These are phyloP conservation scores for Aelia acuminata DNA, from an alignment of 2,888 invertebrate genomes.

Conservation along the genomic window DNA sequence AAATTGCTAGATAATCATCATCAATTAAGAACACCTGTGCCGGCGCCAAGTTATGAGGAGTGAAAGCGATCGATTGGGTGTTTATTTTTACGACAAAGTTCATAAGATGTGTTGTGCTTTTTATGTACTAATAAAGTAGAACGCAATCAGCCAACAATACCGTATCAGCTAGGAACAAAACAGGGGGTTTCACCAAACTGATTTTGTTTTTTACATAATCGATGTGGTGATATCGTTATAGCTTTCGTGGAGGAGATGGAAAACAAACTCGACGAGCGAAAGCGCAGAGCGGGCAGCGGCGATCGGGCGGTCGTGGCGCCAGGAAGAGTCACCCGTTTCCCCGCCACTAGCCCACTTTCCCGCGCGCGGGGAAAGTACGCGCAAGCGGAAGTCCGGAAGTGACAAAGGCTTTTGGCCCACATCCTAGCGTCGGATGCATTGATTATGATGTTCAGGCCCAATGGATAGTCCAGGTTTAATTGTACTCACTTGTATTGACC, in stretches of 20 bases:
- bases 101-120: background rate
- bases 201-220: conserved; percentile 19
- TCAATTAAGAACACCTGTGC: background rate
- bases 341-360: conserved; percentile 46
- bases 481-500: no score
- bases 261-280: background rate
- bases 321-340: background rate
- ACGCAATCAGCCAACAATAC: no score
- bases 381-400: conserved; percentile 30
- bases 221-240: background rate
- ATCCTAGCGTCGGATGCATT: background rate
- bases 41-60: background rate
- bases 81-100: background rate
- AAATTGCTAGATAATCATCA: background rate
- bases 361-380: background rate
- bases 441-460: background rate
- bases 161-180: no score
- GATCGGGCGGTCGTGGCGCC: background rate
- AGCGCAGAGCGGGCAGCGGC: background rate
- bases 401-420: conserved; percentile 27
- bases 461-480: background rate
- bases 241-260: background rate
- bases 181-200: background rate
- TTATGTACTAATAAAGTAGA: background rate
- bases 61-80: background rate